phyloP scores from a whole-genome alignment of 2,888 invertebrate species.

The Glaucopsyche alexis region DNA sequence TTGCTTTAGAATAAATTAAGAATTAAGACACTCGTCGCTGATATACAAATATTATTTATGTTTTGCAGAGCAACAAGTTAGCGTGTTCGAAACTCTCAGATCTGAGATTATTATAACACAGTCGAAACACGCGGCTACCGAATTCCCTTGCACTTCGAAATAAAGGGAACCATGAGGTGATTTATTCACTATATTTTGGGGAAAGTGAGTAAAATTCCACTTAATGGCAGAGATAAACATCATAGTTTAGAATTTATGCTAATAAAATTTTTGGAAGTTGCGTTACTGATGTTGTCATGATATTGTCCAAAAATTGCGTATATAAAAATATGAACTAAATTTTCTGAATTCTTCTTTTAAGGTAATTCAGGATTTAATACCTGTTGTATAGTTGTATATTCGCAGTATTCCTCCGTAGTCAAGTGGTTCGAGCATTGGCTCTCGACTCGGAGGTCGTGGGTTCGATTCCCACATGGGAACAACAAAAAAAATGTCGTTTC shows the following conservation, averaged over 20 bases:
- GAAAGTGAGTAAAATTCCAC: background rate
- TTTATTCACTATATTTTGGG: conserved; percentile 9
- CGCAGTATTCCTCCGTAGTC: no score
- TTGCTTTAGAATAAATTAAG: background rate
- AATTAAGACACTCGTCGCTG: background rate
- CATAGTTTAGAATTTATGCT: background rate
- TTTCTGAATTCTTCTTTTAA: no score
- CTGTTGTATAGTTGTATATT: no score
- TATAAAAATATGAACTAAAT: no score
- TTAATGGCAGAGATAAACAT: conserved; percentile 3
- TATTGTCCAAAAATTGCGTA: background rate
- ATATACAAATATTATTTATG: conserved; percentile 10
- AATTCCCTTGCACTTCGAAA: conserved; percentile 35
- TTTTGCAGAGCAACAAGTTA: conserved; percentile 67
- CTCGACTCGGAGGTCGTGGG: no score
- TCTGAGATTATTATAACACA: conserved; percentile 61
- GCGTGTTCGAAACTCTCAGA: conserved; percentile 53
- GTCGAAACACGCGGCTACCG: conserved; percentile 51
- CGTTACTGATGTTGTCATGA: no score
- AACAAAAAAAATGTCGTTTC: no score
- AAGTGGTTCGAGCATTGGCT: no score
- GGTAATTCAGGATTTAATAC: no score
- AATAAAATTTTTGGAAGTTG: background rate
- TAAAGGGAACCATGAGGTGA: background rate
- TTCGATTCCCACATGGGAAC: no score